These are phyloP conservation scores for Ellobius talpinus DNA, from an alignment of 2,113 vertebrate genomes.

Conservation along the genomic window DNA sequence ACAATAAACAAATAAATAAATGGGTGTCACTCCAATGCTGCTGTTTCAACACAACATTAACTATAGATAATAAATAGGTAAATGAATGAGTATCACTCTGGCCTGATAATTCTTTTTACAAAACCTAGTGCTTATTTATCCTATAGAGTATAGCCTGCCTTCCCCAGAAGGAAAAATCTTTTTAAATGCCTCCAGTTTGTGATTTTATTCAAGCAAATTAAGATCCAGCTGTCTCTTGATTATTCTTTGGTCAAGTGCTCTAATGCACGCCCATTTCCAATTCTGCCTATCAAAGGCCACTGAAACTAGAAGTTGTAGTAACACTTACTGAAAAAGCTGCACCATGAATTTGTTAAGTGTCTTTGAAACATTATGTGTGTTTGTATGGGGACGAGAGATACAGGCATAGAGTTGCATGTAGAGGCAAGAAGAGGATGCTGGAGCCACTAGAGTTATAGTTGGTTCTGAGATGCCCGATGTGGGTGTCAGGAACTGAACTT, in stretches of 20 bases:
- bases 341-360: not conserved
- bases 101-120: not conserved
- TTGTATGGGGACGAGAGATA: not conserved
- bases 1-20: not conserved
- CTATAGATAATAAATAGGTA: not conserved
- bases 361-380: not conserved
- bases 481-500: not conserved
- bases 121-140: not conserved
- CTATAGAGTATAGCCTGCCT: not conserved
- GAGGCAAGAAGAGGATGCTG: not conserved
- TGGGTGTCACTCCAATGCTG: not conserved
- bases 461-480: not conserved
- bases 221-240: not conserved
- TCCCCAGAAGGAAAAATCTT: not conserved
- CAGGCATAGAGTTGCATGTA: not conserved
- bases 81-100: not conserved
- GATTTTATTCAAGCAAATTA: constrained; percentile 1
- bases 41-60: not conserved
- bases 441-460: not conserved
- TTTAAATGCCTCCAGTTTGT: not conserved
- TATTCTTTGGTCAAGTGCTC: not conserved
- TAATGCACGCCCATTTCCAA: not conserved
- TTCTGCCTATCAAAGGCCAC: not conserved
- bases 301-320: not conserved
- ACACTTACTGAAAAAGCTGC: not conserved